Conservation (phyloP, 2,797 vertebrate genomes). For the Cottoperca gobio region DNA sequence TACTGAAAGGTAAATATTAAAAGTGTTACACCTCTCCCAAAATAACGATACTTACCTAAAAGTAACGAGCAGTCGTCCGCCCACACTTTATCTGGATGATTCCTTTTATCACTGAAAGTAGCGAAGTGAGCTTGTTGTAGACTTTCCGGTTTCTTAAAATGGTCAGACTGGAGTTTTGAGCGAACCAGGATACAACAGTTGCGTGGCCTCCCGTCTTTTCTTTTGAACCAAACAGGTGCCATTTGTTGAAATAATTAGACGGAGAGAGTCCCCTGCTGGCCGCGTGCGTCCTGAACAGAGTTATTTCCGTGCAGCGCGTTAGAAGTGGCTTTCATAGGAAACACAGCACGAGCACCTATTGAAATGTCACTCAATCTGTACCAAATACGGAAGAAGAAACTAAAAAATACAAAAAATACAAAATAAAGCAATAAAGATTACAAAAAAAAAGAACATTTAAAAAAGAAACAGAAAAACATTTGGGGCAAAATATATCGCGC, state of each 20-base stretch:
- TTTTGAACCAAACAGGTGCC: slow-evolving; percentile 80
- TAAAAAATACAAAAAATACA: background rate
- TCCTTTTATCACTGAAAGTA: accelerated
- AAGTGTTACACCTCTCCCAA: background rate
- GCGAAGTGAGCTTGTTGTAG: background rate
- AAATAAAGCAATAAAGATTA: background rate
- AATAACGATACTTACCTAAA: slow-evolving; percentile 39
- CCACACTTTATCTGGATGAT: background rate
- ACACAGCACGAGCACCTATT: accelerated
- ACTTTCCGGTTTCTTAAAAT: background rate
- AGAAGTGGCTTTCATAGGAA: background rate
- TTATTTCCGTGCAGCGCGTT: background rate
- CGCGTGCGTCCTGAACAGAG: slow-evolving; percentile 26
- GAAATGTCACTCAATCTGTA: background rate
- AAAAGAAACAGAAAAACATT: background rate
- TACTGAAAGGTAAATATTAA: background rate
- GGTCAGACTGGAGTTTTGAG: background rate
- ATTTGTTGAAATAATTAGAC: slow-evolving; percentile 68
- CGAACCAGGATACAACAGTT: slow-evolving; percentile 6
- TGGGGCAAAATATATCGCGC: no score
- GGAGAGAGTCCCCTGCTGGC: slow-evolving; percentile 66
- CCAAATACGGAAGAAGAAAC: background rate
- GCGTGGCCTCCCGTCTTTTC: slow-evolving; percentile 33
- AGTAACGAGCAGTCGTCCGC: no score
- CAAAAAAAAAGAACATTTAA: background rate